Evolutionary conservation across 2,113 vertebrate species (phyloP).

Genomic region (Pristiophorus japonicus): DNA sequence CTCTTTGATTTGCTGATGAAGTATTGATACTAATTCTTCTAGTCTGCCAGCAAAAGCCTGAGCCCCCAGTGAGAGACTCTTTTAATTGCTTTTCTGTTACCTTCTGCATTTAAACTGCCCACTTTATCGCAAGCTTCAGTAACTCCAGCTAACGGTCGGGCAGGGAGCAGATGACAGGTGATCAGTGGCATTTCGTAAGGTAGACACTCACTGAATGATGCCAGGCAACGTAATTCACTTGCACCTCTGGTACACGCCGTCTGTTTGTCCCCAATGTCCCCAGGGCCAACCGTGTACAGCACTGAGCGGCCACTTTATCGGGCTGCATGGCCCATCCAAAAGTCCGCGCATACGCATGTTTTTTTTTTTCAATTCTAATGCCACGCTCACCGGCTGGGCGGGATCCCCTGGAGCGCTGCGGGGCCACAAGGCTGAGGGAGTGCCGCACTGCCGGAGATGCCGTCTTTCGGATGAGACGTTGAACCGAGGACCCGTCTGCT

Average conservation of each 20-base stretch:
- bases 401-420: too few species aligned
- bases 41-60: not conserved
- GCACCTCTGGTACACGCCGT: not conserved
- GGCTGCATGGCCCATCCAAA: too few species aligned
- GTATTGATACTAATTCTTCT: not conserved
- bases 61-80: not conserved
- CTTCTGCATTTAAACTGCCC: not conserved
- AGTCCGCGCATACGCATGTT: too few species aligned
- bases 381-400: too few species aligned
- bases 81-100: too few species aligned
- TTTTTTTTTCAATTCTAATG: too few species aligned
- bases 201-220: not conserved
- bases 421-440: not conserved
- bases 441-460: not conserved
- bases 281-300: too few species aligned
- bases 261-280: not conserved
- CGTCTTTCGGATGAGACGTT: not conserved
- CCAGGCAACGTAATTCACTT: not conserved
- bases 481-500: not conserved
- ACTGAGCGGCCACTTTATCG: too few species aligned
- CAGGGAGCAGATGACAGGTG: not conserved
- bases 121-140: not conserved
- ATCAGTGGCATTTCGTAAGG: not conserved
- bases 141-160: too few species aligned
- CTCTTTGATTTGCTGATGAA: not conserved